phyloP scores from a whole-genome alignment of 2,888 invertebrate genomes.

The Nephrotoma appendiculata region DNA sequence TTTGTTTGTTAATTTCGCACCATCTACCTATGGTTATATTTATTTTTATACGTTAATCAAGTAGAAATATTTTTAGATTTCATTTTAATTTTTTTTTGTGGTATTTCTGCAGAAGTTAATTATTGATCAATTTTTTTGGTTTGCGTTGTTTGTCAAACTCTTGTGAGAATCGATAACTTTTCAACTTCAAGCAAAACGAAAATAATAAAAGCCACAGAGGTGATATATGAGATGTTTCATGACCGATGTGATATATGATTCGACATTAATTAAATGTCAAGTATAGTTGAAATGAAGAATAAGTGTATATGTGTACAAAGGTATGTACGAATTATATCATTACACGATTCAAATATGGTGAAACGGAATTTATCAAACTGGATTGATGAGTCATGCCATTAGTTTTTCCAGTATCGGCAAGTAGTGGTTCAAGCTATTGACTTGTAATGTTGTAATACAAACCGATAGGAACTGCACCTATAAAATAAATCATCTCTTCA shows the following conservation, averaged over 20 bases:
- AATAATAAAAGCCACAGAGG: background rate
- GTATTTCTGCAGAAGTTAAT: background rate
- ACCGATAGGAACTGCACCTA: background rate
- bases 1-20: background rate
- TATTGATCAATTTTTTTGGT: background rate
- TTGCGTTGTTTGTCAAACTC: background rate
- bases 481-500: background rate
- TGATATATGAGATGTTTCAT: background rate
- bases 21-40: background rate
- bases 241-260: background rate
- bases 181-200: background rate
- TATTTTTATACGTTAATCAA: background rate
- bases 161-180: background rate
- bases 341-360: background rate
- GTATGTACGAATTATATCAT: background rate
- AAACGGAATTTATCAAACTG: background rate
- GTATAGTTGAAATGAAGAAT: background rate
- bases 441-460: background rate
- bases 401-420: background rate
- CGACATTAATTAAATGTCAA: background rate
- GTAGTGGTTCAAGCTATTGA: background rate
- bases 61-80: background rate
- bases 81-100: background rate
- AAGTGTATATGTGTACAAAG: background rate
- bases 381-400: background rate